phyloP scores from a whole-genome alignment of 2,113 vertebrate genomes.

The Tinamus guttatus region DNA sequence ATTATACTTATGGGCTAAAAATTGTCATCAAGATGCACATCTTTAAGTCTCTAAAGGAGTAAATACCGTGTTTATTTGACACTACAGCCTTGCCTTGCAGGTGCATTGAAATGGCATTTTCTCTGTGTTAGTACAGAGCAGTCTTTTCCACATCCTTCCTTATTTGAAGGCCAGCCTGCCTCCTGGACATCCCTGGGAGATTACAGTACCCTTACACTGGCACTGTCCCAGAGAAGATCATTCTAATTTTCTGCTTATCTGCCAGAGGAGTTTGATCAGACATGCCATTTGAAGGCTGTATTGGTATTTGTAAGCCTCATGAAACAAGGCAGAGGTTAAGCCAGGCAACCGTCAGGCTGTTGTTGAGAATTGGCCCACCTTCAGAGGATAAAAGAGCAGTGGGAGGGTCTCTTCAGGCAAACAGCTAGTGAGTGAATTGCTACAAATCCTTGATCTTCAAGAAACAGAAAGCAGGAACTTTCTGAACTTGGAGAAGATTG shows the following conservation, averaged over 20 bases:
- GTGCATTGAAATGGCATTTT: neutral
- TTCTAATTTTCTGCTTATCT: conserved; percentile 30
- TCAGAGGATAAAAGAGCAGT: conserved; percentile 60
- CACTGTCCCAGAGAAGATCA: neutral
- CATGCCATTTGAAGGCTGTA: neutral
- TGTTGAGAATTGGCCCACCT: conserved; percentile 60
- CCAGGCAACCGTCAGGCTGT: conserved; percentile 46
- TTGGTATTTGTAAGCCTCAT: conserved; percentile 40
- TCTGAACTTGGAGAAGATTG: conserved; percentile 39
- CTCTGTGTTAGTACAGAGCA: neutral
- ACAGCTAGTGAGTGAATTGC: conserved; percentile 26
- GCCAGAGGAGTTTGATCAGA: conserved; percentile 47
- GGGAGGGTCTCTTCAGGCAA: conserved; percentile 67
- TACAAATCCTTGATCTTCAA: conserved; percentile 64
- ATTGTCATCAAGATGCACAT: neutral
- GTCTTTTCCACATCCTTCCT: neutral
- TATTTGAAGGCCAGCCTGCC: neutral
- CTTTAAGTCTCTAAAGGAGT: neutral
- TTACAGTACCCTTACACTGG: neutral
- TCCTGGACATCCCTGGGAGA: neutral
- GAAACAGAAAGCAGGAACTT: conserved; percentile 8
- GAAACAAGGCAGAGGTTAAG: conserved; percentile 63
- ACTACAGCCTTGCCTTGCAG: neutral
- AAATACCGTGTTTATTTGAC: neutral
- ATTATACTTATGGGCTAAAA: neutral